Evolutionary conservation across 2,113 vertebrate species (phyloP).

Genomic region (Aptenodytes forsteri): DNA sequence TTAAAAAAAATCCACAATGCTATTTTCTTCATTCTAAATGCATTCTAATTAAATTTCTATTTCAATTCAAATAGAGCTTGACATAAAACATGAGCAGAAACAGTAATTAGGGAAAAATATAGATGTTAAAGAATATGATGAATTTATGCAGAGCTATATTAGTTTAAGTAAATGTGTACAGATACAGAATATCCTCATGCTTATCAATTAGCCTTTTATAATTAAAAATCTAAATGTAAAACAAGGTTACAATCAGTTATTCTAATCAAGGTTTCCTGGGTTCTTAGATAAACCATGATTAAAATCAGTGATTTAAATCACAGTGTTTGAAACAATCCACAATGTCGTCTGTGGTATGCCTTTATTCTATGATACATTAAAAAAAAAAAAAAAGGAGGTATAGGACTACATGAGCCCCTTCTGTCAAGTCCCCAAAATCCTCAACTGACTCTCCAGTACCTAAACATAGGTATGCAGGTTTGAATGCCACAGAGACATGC

Average conservation of each 20-base stretch:
- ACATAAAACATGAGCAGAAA: neutral
- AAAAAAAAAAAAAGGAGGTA: neutral
- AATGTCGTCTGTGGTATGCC: neutral
- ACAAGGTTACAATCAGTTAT: neutral
- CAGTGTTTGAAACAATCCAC: neutral
- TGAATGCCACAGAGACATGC: neutral
- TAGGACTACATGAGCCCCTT: neutral
- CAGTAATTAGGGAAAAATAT: neutral
- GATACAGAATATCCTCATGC: neutral
- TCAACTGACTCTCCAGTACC: neutral
- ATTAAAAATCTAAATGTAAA: slow-evolving; percentile 10
- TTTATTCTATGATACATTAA: neutral
- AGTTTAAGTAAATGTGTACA: neutral
- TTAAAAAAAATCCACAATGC: neutral
- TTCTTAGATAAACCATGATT: neutral
- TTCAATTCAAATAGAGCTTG: neutral
- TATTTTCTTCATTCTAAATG: neutral
- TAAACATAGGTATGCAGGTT: neutral
- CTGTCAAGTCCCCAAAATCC: neutral
- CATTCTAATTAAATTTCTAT: neutral
- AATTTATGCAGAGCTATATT: neutral
- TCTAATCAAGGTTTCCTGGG: neutral
- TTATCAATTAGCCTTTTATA: slow-evolving; percentile 10
- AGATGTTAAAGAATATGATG: neutral
- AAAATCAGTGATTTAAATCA: neutral